Conservation (phyloP, 2,888 invertebrate species). For the Morinoia aosen region DNA sequence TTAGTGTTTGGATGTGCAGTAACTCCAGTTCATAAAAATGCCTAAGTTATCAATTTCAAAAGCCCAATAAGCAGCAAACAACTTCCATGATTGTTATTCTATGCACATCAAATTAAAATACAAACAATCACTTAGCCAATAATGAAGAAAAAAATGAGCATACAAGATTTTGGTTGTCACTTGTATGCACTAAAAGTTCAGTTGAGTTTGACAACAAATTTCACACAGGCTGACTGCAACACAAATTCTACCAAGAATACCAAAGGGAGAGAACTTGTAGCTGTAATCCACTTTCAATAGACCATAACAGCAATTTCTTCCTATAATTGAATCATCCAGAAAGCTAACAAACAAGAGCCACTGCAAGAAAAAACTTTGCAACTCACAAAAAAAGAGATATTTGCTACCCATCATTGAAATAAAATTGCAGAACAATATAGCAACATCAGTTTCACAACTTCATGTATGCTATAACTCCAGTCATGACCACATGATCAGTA, state of each 20-base stretch:
- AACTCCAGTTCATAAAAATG: too few species aligned
- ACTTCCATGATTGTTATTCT: not conserved
- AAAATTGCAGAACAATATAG: not conserved
- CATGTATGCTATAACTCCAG: not conserved
- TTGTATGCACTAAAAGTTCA: too few species aligned
- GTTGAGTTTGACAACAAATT: too few species aligned
- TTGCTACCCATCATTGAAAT: too few species aligned
- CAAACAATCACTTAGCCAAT: not conserved
- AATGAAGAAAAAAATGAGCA: not conserved
- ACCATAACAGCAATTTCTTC: not conserved
- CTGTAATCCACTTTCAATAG: not conserved
- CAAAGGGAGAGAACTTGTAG: too few species aligned
- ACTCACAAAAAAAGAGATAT: too few species aligned
- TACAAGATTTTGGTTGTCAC: too few species aligned
- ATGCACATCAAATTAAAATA: not conserved
- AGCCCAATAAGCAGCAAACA: not conserved
- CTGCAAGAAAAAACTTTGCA: not conserved
- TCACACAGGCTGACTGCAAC: too few species aligned
- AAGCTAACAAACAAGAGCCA: not conserved
- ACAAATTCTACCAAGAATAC: too few species aligned
- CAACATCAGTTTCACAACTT: not conserved
- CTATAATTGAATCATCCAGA: too few species aligned
- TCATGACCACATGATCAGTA: not conserved
- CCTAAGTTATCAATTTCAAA: too few species aligned
- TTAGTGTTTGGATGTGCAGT: not conserved